Percentiles rank a stretch among this genome's conserved stretches.
These are phyloP conservation scores for Panulirus ornatus DNA, from an alignment of 1,140 invertebrate genomes.

Conservation along the genomic window DNA sequence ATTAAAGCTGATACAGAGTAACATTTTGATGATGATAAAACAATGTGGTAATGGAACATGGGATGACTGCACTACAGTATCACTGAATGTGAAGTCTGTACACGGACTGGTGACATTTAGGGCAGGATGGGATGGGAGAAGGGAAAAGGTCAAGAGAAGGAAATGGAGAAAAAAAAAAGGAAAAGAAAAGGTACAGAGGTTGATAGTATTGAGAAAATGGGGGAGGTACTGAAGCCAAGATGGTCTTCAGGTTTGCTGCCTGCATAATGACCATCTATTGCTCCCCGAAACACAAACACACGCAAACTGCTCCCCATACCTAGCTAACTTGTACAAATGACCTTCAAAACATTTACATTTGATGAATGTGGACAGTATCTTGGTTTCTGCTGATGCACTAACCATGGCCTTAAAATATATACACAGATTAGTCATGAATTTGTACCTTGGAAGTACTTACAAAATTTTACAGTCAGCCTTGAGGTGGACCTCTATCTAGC, in stretches of 20 bases:
- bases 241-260: constrained; percentile 29
- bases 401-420: constrained; percentile 15
- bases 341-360: constrained; percentile 34
- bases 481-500: neutral
- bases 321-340: constrained; percentile 30
- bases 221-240: constrained; percentile 24
- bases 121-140: neutral
- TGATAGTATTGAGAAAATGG: neutral
- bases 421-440: neutral
- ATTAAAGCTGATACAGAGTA: constrained; percentile 71
- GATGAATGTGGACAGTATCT: constrained; percentile 11
- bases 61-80: constrained; percentile 70
- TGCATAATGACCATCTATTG: constrained; percentile 13
- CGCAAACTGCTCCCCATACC: constrained; percentile 32
- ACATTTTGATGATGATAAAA: constrained; percentile 72
- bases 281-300: constrained; percentile 20
- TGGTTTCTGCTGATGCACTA: constrained; percentile 13
- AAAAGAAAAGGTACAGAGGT: neutral
- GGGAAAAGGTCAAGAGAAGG: neutral
- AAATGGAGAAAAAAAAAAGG: neutral
- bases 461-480: neutral
- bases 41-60: constrained; percentile 68
- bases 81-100: constrained; percentile 64
- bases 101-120: constrained; percentile 53
- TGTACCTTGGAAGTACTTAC: too few species aligned